Base-by-base conservation (phyloP, 2,113 vertebrate genomes). In the Macquaria australasica region DNA sequence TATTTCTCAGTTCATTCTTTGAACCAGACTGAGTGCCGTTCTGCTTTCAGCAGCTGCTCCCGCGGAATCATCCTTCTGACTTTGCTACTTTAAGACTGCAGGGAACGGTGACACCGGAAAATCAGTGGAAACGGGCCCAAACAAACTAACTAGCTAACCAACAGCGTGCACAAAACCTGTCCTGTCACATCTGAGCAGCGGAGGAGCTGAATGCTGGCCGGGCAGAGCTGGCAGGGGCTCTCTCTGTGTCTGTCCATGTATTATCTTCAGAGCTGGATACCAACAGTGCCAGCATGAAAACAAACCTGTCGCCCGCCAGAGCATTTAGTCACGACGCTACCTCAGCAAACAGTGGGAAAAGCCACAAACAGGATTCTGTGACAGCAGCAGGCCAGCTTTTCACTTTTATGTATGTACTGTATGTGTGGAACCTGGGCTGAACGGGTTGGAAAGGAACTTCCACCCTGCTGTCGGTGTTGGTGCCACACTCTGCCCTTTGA, bases 221-320 rank as follows among this genome's bases (percentile, higher is more conserved):
- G 74, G 53, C 1, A 41, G 55, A 69, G 72, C 62, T 39, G 79
- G 71, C 56, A 0, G 76, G 56, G 39, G 81, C 14, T 53, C 79
- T 20, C 43, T 48, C 25, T 45, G 51, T 53, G 67, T 50, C 41
- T 12, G 72, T 64, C 58, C 43, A 20, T 53, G 79, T 20, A 9
- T 72, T 72, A 83, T 75, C 77, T 81, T 79, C 83, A 88, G 80
- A 90, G 86, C 73, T 59, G 82, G 82, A 55, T 10, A 20, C 69
- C 77, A 25, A 39, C 50, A 1, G 79, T 0, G 68, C 79, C 89
- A 72, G 83, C 86, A 62, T 78, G 86, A 84, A 86, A 86, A 90
- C 86, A 81, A 78, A 78, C 74, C 69, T 31, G 62, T 4, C 56
- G 43, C 77, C 34, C 3, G 4, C 37, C 78, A 14, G 58, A 84